These are phyloP conservation scores for Mungos mungo DNA, from an alignment of 2,113 vertebrate species.

Conservation along the genomic window DNA sequence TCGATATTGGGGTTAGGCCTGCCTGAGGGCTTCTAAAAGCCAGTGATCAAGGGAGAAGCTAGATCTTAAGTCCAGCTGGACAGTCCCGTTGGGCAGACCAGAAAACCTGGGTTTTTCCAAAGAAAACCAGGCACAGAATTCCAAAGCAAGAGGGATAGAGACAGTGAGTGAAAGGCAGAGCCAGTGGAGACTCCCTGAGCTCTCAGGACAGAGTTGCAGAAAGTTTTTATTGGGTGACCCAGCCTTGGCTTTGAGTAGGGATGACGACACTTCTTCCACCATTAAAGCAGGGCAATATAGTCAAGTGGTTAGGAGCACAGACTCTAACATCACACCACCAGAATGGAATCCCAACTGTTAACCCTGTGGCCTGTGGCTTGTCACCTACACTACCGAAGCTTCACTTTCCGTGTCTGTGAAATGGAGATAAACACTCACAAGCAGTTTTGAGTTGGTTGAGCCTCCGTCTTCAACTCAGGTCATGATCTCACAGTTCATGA, in stretches of 20 bases:
- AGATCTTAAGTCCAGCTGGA: slow-evolving; percentile 37
- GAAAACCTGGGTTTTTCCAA: neutral
- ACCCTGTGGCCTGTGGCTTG: neutral
- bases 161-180: neutral
- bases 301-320: neutral
- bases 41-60: neutral
- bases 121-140: neutral
- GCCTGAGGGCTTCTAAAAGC: neutral
- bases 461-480: no score
- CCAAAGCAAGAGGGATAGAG: neutral
- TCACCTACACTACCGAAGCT: neutral
- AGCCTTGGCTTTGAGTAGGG: neutral
- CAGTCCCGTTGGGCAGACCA: neutral
- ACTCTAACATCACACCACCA: neutral
- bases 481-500: no score
- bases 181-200: neutral
- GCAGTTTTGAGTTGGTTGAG: no score
- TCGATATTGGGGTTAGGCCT: neutral
- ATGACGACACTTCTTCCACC: neutral
- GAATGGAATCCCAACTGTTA: neutral
- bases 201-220: neutral
- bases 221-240: neutral
- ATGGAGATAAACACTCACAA: neutral
- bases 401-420: slow-evolving; percentile 30
- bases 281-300: neutral